These are phyloP conservation scores for Lochmaea capreae DNA, from an alignment of 2,888 invertebrate species.

Conservation along the genomic window DNA sequence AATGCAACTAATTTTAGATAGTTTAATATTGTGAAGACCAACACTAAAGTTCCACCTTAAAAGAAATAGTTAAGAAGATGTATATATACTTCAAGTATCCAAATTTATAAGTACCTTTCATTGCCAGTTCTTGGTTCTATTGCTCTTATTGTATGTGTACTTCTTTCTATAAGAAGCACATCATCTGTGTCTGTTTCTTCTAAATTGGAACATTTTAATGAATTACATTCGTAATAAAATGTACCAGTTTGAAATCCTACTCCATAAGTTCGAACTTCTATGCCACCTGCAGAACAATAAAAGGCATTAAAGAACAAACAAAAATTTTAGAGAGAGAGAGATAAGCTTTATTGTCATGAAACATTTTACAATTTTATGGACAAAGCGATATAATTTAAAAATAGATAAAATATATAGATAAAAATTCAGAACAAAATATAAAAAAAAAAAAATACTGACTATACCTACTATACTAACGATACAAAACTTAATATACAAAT, in stretches of 20 bases:
- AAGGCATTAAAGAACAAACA: not conserved
- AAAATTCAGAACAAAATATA: no score
- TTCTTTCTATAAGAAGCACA: conserved; percentile 83
- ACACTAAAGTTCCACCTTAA: conserved; percentile 95
- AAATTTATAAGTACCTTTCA: conserved; percentile 74
- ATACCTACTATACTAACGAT: no score
- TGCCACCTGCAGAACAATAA: conserved; percentile 73
- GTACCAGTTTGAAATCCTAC: conserved; percentile 80
- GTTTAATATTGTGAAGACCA: conserved; percentile 84
- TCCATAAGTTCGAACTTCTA: conserved; percentile 88
- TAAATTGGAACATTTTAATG: conserved; percentile 78
- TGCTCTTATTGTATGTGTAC: conserved; percentile 89
- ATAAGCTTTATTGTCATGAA: no score
- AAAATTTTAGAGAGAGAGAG: no score
- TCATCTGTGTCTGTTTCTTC: conserved; percentile 63
- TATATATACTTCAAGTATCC: conserved; percentile 10
- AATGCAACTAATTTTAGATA: conserved; percentile 66
- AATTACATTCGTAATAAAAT: conserved; percentile 82
- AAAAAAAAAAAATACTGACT: no score
- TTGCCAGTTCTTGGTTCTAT: conserved; percentile 86
- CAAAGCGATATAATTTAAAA: no score
- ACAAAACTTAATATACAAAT: no score
- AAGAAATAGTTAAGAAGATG: conserved; percentile 20
- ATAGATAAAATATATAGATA: no score
- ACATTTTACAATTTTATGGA: no score